Conservation (phyloP, 2,113 vertebrate genomes). For the Micronycteris hirsuta region DNA sequence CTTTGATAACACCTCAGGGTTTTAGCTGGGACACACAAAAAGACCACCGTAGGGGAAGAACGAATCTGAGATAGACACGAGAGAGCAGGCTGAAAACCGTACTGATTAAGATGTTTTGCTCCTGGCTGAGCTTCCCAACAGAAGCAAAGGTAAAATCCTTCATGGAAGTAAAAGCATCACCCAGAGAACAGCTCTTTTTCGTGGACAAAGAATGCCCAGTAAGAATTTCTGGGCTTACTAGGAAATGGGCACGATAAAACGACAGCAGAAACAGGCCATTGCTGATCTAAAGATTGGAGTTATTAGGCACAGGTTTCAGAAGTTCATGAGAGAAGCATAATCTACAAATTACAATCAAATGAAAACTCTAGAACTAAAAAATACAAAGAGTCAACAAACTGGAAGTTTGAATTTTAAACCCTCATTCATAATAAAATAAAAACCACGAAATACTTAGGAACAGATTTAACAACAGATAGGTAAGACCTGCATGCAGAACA, state of each 20-base stretch:
- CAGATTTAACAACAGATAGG: background rate
- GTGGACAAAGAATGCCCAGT: slow-evolving; percentile 11
- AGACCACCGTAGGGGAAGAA: background rate
- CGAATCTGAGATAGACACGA: background rate
- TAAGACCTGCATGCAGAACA: background rate
- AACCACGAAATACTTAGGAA: background rate
- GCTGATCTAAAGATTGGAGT: background rate
- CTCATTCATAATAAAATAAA: background rate
- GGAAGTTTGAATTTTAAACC: background rate
- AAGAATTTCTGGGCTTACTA: background rate
- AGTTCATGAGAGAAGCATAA: background rate
- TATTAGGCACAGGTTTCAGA: background rate
- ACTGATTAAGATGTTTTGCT: background rate
- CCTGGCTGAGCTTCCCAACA: background rate
- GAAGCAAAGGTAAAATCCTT: slow-evolving; percentile 22
- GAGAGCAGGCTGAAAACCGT: background rate
- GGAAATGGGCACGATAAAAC: background rate
- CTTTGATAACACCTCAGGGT: background rate
- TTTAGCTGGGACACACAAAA: background rate
- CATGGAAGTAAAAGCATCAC: background rate
- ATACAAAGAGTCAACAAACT: background rate
- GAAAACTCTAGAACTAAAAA: background rate
- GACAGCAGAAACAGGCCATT: background rate
- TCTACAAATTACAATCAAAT: background rate
- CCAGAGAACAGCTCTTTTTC: background rate